These are phyloP conservation scores for Lutjanus campechanus DNA, from an alignment of 2,797 vertebrate species.

Conservation along the genomic window DNA sequence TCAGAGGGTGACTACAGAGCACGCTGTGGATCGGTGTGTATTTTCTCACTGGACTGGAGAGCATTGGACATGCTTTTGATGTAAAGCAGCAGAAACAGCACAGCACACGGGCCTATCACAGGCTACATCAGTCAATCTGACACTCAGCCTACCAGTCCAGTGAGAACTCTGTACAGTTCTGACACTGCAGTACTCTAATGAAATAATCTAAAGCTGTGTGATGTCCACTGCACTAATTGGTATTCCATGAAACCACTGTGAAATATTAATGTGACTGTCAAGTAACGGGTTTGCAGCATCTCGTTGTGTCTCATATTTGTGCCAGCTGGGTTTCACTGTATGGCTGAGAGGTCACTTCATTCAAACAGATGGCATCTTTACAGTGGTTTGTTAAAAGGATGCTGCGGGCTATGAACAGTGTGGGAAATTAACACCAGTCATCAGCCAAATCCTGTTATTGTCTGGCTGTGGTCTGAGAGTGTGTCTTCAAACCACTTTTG, in stretches of 20 bases:
- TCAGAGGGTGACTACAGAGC: conserved; percentile 33
- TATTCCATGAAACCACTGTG: conserved; percentile 63
- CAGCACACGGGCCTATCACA: conserved; percentile 55
- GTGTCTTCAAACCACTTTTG: conserved; percentile 55
- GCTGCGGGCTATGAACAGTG: conserved; percentile 59
- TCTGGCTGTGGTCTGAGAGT: conserved; percentile 50
- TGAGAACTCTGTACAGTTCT: conserved; percentile 38
- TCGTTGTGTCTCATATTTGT: conserved; percentile 48
- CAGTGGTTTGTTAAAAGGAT: conserved; percentile 70
- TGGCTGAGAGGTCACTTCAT: conserved; percentile 71
- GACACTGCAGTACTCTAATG: conserved; percentile 52
- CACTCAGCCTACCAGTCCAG: conserved; percentile 41
- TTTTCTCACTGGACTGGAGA: conserved; percentile 44
- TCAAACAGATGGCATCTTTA: conserved; percentile 78
- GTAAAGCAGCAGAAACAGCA: conserved; percentile 56
- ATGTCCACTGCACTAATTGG: conserved; percentile 58
- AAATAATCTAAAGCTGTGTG: conserved; percentile 57
- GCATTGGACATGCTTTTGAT: conserved; percentile 65
- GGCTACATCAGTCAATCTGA: conserved; percentile 72
- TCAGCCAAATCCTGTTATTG: conserved; percentile 61
- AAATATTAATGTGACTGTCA: conserved; percentile 77
- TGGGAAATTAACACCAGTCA: conserved; percentile 61
- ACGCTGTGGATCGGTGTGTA: conserved; percentile 45
- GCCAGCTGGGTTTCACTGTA: conserved; percentile 71
- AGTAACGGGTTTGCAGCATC: conserved; percentile 62